These are phyloP conservation scores for Enteromius viviparus DNA, from an alignment of 2,797 vertebrate species.

Conservation along the genomic window DNA sequence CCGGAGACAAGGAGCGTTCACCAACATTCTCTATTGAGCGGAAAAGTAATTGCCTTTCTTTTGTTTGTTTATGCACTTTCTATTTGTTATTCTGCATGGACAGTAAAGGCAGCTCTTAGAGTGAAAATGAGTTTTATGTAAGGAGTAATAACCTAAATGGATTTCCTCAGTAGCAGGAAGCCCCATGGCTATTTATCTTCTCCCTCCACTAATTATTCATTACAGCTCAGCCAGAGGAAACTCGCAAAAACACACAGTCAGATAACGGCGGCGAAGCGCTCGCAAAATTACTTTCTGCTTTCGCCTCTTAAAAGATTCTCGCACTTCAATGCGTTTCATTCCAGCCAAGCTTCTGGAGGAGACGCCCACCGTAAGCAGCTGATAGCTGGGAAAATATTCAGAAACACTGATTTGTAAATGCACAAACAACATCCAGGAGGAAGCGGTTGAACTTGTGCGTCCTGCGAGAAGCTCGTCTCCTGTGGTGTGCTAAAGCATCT, in stretches of 20 bases:
- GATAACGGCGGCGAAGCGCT: conserved; percentile 50
- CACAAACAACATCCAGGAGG: conserved; percentile 24
- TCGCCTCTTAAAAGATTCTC: conserved; percentile 60
- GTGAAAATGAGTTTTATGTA: conserved; percentile 82
- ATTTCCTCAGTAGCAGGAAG: conserved; percentile 70
- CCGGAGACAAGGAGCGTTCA: conserved; percentile 31
- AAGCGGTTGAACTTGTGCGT: neutral
- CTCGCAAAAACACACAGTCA: conserved; percentile 63
- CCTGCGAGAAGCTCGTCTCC: neutral
- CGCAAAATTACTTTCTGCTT: conserved; percentile 61
- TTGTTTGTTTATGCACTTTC: conserved; percentile 75
- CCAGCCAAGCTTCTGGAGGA: conserved; percentile 54
- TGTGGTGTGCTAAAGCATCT: neutral
- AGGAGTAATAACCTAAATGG: conserved; percentile 81
- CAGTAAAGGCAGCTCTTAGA: conserved; percentile 75
- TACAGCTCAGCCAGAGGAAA: conserved; percentile 72
- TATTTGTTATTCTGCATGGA: conserved; percentile 76
- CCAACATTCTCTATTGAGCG: conserved; percentile 24
- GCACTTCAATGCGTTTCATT: conserved; percentile 62
- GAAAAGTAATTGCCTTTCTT: conserved; percentile 67
- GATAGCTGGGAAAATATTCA: conserved; percentile 52
- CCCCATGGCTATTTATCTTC: conserved; percentile 80
- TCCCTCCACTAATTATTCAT: conserved; percentile 82
- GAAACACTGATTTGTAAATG: conserved; percentile 56
- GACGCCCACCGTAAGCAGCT: conserved; percentile 57